Base-by-base conservation (phyloP, 1,140 invertebrate genomes). In the Drosophila persimilis region DNA sequence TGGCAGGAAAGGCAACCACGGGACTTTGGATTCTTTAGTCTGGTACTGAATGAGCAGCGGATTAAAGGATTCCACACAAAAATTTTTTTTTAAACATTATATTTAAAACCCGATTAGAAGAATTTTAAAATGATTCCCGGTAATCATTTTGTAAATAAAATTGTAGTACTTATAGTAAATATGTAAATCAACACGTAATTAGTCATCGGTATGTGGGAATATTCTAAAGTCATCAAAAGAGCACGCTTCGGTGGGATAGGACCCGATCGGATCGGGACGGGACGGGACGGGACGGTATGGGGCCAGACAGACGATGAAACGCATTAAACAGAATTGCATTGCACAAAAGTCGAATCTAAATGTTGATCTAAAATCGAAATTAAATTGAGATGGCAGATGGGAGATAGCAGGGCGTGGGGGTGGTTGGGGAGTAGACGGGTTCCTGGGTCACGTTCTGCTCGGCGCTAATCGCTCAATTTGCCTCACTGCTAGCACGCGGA, bases 341-440 rank as follows among this genome's bases (percentile, higher is more conserved):
- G 54, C 48, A 51, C 58, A 71, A 71, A 78, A 53, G 47, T 39
- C 53, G 22, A 85, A 81, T 86, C 81, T 85, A 58, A 85, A 85
- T 86, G 50, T 60, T 73, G 63, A 85, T 85, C 77, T 69, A 51
- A 72, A 81, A 88, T 85, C 83, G 69, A 70, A 76, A 81, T 81
- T 77, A 75, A 77, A 71, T 70, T 59, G 51, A 31, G 47, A 73
- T 73, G 50, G 44, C 54, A 50, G 51, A 7, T 22, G 24, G 57
- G 47, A 22, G 46, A 20, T 20, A 20, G 20, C 1, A 5, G 24
- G 0, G 15, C 41, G 31, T 29, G 7, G 66, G 6, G 26, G 20
- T 7, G 29, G 35, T 2, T 20, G 17, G 51, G 44, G 24, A 46
- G 60, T 51, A 45, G 20, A 20, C 24, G 24, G 24, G 47, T 39